Evolutionary conservation across 2,888 invertebrate species (phyloP), one percentile per base, ranked within the genome.

Genomic region (Hemistola chrysoprasaria): DNA sequence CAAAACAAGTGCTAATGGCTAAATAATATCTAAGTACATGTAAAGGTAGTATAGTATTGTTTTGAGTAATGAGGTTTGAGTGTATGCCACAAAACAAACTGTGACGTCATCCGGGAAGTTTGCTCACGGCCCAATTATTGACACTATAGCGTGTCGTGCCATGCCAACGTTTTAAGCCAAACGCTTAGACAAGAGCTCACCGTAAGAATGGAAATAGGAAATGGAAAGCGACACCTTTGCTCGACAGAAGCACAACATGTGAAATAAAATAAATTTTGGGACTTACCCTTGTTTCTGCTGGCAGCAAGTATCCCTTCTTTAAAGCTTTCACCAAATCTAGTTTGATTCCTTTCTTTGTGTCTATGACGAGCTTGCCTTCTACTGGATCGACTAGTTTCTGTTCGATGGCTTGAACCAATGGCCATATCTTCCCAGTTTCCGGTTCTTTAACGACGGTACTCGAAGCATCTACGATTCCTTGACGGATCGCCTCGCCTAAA

Each of bases 241-340:
- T 82, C 71, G 65, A 71, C 72, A 71, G 59, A 83, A 83, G 85
- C 85, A 82, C 72, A 83, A 73, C 71, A 65, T 58, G 61, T 50
- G 62, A 70, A 63, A 49, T 52, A 33, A 56, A 62, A 64, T 65
- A 35, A 25, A n/a, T n/a, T n/a, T n/a, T n/a, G n/a, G 16, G 56
- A 93, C 96, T 97, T 92, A 97, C 97, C 96, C 97, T 93, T 78
- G 95, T 95, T 92, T 96, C 95, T 78, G 97, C 96, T 82, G 96
- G 93, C 90, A 97, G 92, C 71, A 97, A 93, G 89, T 94, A 93
- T 71, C 97, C 96, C 90, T 93, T 93, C 80, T 95, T 94, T 78
- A 93, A 91, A 74, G 97, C 97, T 90, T 95, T 96, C 69, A 93
- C 90, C 78, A 97, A 92, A 91, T 96, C 95, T 56, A 92, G 86